Evolutionary conservation across 2,888 invertebrate species (phyloP).

Genomic region (Nysson spinosus): DNA sequence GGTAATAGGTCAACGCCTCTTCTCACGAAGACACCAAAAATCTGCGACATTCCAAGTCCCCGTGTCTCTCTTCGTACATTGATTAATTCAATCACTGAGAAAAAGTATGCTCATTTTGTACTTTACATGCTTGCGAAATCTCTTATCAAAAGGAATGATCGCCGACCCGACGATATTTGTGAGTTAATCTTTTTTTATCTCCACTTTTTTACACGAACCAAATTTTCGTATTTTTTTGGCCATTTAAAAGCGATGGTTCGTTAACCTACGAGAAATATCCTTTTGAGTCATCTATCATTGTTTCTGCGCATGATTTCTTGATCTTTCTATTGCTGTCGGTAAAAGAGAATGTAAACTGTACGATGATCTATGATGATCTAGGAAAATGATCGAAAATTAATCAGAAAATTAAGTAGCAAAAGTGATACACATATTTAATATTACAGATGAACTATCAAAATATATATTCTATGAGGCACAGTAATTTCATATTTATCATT

Average conservation of each 20-base stretch:
- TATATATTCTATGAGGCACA: no score
- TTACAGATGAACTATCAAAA: no score
- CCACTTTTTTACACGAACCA: no score
- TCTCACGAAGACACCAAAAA: not conserved
- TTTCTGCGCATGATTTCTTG: slow-evolving; percentile 32
- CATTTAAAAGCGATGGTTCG: no score
- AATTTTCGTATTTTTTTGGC: no score
- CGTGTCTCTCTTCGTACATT: not conserved
- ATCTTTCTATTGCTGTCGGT: slow-evolving; percentile 45
- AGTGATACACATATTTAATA: no score
- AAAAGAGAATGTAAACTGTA: slow-evolving; percentile 33
- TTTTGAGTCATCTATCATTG: slow-evolving; percentile 55
- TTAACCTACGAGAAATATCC: slow-evolving; percentile 28
- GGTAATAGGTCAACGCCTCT: slow-evolving; percentile 25
- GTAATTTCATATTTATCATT: no score
- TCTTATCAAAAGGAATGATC: not conserved
- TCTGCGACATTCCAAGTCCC: not conserved
- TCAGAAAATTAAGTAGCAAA: no score
- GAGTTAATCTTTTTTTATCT: not conserved
- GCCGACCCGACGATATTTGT: not conserved
- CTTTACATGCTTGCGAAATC: not conserved
- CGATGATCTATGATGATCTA: no score
- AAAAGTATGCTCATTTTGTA: not conserved
- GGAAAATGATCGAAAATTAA: no score
- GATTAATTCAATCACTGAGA: slow-evolving; percentile 1